Evolutionary conservation across 2,113 vertebrate species (phyloP).

Genomic region (Erpornis zantholeuca): DNA sequence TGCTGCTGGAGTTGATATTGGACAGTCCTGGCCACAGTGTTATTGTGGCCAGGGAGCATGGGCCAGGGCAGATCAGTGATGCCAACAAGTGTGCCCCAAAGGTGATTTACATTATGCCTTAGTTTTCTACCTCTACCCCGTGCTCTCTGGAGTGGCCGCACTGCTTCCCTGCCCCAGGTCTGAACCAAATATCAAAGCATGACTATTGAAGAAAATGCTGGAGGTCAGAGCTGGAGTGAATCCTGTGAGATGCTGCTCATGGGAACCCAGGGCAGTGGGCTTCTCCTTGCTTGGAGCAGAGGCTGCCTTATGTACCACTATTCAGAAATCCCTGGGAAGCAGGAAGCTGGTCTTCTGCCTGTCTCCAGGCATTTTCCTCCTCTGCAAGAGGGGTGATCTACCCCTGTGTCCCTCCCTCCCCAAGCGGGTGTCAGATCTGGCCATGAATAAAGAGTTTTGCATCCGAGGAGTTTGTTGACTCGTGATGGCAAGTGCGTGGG

Average conservation of each 20-base stretch:
- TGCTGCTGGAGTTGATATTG: neutral
- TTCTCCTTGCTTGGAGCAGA: neutral
- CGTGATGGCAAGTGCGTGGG: neutral
- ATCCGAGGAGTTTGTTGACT: neutral
- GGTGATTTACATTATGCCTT: neutral
- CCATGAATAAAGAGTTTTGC: slow-evolving; percentile 4
- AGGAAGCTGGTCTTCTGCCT: neutral
- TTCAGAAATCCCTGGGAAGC: neutral
- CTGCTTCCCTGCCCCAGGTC: neutral
- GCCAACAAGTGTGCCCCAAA: neutral
- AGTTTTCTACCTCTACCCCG: neutral
- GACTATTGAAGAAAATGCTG: neutral
- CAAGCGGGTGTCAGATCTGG: neutral
- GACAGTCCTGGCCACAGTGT: neutral
- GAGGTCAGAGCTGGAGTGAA: neutral
- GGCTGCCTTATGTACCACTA: neutral
- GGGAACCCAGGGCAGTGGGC: neutral
- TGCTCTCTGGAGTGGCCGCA: neutral
- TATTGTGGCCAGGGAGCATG: neutral
- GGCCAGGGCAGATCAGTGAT: neutral
- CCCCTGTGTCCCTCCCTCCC: neutral
- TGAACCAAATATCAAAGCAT: neutral
- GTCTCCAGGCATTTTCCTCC: neutral
- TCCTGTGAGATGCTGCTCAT: neutral
- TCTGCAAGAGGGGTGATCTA: neutral